phyloP scores from a whole-genome alignment of 2,888 invertebrate species.

The Heliconius erato region DNA sequence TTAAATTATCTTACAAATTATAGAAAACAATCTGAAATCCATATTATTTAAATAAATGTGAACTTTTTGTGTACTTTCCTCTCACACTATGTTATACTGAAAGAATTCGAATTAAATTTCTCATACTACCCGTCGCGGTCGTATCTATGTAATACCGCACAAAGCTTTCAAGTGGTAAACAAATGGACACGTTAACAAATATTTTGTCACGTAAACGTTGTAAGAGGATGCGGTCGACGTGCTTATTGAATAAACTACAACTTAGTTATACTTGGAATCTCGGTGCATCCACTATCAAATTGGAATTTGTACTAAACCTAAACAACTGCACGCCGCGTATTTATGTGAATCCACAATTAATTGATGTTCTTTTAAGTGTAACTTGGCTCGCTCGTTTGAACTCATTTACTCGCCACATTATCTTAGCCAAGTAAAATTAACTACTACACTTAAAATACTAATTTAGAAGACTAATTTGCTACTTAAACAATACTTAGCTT shows the following conservation, averaged over 20 bases:
- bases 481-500: neutral
- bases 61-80: no score
- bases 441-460: constrained; percentile 17
- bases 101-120: neutral
- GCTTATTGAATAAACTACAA: constrained; percentile 1
- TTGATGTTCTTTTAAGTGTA: constrained; percentile 31
- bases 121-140: neutral
- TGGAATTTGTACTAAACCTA: constrained; percentile 4
- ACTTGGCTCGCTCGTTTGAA: constrained; percentile 25
- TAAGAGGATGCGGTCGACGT: neutral
- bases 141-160: neutral
- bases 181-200: neutral
- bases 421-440: constrained; percentile 30
- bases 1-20: no score
- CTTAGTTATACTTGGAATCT: neutral
- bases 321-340: constrained; percentile 19
- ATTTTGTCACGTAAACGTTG: constrained; percentile 3
- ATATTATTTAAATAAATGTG: neutral
- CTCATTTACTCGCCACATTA: constrained; percentile 26
- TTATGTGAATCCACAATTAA: constrained; percentile 30
- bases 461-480: constrained; percentile 15
- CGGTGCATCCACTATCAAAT: neutral
- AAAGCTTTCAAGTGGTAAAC: neutral
- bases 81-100: neutral
- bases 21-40: no score